A percentile compares a stretch with the other conserved stretches of the same genome.
Conservation (phyloP, 2,888 invertebrate genomes). For the Baccha elongata region DNA sequence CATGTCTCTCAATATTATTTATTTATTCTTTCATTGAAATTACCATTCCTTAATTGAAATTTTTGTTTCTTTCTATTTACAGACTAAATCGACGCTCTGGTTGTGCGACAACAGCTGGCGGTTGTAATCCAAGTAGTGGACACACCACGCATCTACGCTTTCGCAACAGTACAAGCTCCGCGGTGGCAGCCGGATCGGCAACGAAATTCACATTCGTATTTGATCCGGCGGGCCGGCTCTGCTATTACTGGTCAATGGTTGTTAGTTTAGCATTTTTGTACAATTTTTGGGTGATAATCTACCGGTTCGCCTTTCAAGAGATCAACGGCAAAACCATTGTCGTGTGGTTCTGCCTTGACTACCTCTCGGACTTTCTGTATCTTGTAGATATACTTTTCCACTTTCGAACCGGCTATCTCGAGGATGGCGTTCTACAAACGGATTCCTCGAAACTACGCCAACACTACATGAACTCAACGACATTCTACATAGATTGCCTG, state of each 20-base stretch:
- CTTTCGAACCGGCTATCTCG: slow-evolving; percentile 98
- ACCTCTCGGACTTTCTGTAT: slow-evolving; percentile 97
- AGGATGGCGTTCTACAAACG: slow-evolving; percentile 98
- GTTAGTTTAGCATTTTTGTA: slow-evolving; percentile 97
- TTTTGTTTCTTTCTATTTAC: not conserved
- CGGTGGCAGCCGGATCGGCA: slow-evolving; percentile 78
- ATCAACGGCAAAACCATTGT: slow-evolving; percentile 95
- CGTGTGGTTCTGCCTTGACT: slow-evolving; percentile 98
- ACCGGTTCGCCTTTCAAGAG: slow-evolving; percentile 99
- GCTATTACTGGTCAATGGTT: slow-evolving; percentile 98
- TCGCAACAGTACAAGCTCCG: slow-evolving; percentile 75
- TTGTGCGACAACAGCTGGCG: slow-evolving; percentile 71
- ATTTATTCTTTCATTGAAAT: too few species aligned
- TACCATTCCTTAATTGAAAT: too few species aligned
- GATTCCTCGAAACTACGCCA: slow-evolving; percentile 95
- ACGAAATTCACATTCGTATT: slow-evolving; percentile 97
- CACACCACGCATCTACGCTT: slow-evolving; percentile 75
- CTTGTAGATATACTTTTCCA: slow-evolving; percentile 98
- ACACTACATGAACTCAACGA: slow-evolving; percentile 98
- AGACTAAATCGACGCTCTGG: slow-evolving; percentile 75
- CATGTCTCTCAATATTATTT: too few species aligned
- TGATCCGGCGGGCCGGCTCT: slow-evolving; percentile 97
- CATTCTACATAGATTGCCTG: slow-evolving; percentile 99
- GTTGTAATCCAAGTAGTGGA: slow-evolving; percentile 60
- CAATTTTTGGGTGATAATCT: slow-evolving; percentile 99